Evolutionary conservation across 2,113 vertebrate genomes (phyloP).

Genomic region (Pyrgilauda ruficollis): DNA sequence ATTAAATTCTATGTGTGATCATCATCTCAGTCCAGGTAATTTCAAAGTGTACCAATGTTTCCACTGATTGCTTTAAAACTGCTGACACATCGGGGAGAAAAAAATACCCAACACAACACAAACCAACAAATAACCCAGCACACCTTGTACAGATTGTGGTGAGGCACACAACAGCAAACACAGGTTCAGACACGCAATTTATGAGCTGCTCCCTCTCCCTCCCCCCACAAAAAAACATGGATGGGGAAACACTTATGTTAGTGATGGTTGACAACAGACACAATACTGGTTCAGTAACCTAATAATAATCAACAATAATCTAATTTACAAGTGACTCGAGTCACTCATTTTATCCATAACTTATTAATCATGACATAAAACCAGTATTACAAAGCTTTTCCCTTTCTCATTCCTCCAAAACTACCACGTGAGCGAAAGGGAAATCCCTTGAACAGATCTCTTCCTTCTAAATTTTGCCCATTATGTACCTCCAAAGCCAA

Average conservation of each 20-base stretch:
- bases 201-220: not conserved
- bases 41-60: not conserved
- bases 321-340: constrained; percentile 20
- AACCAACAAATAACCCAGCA: not conserved
- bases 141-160: not conserved
- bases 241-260: constrained; percentile 59
- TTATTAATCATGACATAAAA: constrained; percentile 43
- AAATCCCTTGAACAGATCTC: constrained; percentile 77
- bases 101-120: not conserved
- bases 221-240: not conserved
- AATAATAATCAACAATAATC: constrained; percentile 39
- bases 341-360: constrained; percentile 38
- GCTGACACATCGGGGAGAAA: not conserved
- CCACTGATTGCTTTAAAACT: constrained; percentile 23
- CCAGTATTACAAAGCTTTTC: constrained; percentile 57
- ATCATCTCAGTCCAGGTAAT: not conserved
- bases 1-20: not conserved
- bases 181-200: not conserved
- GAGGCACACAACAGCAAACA: constrained; percentile 21
- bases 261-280: constrained; percentile 64
- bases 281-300: constrained; percentile 50
- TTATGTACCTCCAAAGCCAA: constrained; percentile 96
- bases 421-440: constrained; percentile 64
- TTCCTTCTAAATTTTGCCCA: constrained; percentile 76
- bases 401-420: constrained; percentile 69